Base-by-base conservation (phyloP, 1,140 invertebrate species). In the Scylla paramamosain region DNA sequence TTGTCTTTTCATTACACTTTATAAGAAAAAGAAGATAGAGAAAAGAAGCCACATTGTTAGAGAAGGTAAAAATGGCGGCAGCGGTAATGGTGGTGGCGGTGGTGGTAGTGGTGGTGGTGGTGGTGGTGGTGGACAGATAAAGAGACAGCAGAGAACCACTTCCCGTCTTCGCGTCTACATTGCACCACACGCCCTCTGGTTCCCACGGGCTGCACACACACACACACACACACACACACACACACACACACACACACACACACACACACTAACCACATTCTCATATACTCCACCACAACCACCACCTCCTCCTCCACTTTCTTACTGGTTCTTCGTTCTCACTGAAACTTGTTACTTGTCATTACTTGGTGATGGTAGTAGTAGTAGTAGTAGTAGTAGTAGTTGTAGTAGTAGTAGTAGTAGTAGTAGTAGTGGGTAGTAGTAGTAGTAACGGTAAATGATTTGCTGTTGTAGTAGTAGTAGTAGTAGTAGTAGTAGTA, bases 341-440 rank as follows among this genome's bases (percentile, higher is more conserved):
- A 77, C 67, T 77, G 25, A 77, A 77, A n/a, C 67, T 25, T n/a
- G 6, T 77, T n/a, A n/a, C 8, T 7, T 25, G 12, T 25, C 6
- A n/a, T 77, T n/a, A n/a, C n/a, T 1, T 1, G 1, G n/a, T n/a
- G 67, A 20, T n/a, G 0, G 25, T 7, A 7, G 20, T 77, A n/a
- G 67, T n/a, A 77, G 67, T 77, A 77, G 67, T 77, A 77, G 67
- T 77, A 77, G 67, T 77, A 77, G 67, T 77, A 77, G 67, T 77
- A 77, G 67, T 77, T 16, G 67, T 77, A 77, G 67, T 77, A 77
- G 67, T 77, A 77, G 67, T 77, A 77, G 67, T 77, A 77, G 67
- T 77, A 77, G 67, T 77, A 77, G 67, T 77, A n/a, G 25, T n/a
- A 77, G 67, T 77, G 59, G 46, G 46, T 48, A 4, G 52, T 59